phyloP scores from a whole-genome alignment of 2,797 vertebrate species.

The Thunnus albacares region DNA sequence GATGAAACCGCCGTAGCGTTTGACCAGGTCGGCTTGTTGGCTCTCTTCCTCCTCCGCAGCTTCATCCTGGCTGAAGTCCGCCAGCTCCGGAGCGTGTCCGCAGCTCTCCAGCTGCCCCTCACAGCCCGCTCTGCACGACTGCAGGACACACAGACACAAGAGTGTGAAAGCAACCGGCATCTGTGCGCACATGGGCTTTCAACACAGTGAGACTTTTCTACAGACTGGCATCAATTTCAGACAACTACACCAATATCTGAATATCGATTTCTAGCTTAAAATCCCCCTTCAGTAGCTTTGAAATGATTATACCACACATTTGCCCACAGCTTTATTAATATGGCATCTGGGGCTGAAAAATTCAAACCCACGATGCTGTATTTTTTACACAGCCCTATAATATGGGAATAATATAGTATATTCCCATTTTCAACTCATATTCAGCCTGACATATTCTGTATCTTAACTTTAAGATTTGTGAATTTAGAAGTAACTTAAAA shows the following conservation, averaged over 20 bases:
- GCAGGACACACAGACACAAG: constrained; percentile 52
- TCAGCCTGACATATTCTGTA: not conserved
- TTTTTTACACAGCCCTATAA: not conserved
- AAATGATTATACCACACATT: not conserved
- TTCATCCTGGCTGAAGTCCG: constrained; percentile 66
- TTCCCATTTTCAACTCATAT: not conserved
- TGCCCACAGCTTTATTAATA: not conserved
- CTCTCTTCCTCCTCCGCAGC: constrained; percentile 63
- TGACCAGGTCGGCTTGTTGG: constrained; percentile 74
- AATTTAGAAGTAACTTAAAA: not conserved
- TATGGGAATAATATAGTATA: no score
- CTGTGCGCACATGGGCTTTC: not conserved
- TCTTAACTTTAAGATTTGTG: not conserved
- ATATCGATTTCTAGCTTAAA: no score
- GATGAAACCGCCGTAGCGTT: constrained; percentile 86
- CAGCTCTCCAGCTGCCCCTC: constrained; percentile 86
- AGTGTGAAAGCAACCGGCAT: not conserved
- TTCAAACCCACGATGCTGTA: not conserved
- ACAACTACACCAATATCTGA: not conserved
- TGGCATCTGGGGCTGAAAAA: not conserved
- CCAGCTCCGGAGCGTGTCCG: constrained; percentile 81
- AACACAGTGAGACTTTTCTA: not conserved
- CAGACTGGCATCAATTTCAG: not conserved
- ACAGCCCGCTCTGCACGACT: constrained; percentile 92
- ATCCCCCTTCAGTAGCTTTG: no score